phyloP scores from a whole-genome alignment of 2,113 vertebrate genomes.

The Rhegmatorhina hoffmannsi region DNA sequence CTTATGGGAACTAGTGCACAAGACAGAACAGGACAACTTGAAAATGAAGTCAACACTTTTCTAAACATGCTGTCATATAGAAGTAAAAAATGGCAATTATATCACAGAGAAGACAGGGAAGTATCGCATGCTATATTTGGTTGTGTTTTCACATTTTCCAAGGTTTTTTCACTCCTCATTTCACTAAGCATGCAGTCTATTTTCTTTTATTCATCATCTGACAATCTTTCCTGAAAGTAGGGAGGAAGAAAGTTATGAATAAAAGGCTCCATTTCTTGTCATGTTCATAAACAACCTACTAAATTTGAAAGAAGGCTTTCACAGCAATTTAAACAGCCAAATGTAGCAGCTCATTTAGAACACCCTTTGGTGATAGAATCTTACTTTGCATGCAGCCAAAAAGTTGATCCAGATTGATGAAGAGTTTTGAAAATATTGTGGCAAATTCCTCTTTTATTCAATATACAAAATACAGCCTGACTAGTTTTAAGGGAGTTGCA shows the following conservation, averaged over 20 bases:
- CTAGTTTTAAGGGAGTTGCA: neutral
- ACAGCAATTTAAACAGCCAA: neutral
- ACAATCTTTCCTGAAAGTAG: neutral
- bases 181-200: neutral
- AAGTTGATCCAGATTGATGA: neutral
- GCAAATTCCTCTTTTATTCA: neutral
- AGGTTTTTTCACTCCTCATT: neutral
- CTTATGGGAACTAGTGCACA: neutral
- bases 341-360: neutral
- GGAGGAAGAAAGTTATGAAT: neutral
- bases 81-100: neutral
- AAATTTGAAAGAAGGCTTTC: neutral
- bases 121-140: neutral
- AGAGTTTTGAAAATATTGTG: neutral
- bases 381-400: neutral
- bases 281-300: neutral
- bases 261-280: neutral
- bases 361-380: neutral
- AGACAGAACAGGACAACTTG: neutral
- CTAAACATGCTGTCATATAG: neutral
- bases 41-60: constrained; percentile 19
- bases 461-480: neutral
- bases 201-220: neutral
- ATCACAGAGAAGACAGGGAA: neutral
- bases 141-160: neutral